Base-by-base conservation (phyloP, 1,140 invertebrate genomes). In the Halesus radiatus region DNA sequence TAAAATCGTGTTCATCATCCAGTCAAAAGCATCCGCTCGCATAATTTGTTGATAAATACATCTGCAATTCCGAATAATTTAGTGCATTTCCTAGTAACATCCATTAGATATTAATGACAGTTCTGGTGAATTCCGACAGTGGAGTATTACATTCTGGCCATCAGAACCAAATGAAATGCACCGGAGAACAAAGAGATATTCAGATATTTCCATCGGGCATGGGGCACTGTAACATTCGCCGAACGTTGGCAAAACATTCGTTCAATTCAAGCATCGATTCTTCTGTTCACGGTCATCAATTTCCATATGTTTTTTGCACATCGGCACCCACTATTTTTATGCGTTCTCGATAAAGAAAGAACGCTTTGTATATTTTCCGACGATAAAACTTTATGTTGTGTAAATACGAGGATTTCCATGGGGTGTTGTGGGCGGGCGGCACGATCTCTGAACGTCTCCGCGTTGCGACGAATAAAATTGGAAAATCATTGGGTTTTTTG, bases 291-390 rank as follows among this genome's bases (percentile, higher is more conserved):
- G 60, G 29, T 64, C 60, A 64, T 23, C 18, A 64, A 22, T 64
- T 64, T 26, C 20, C 18, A 64, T 64, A 29, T 64, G 60, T 16
- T 64, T 64, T 26, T 64, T 26, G 13, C 23, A 26, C 60, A 64
- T 64, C 23, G 23, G 8, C 70, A 73, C 15, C 53, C 53, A 13
- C 52, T 23, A 73, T 73, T 73, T 70, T 73, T 73, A 73, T 73
- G 45, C 52, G 52, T 54, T 73, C 23, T 73, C 70, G 50, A 73
- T 73, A 73, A 73, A 73, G 70, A 53, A 73, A 73, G 52, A 73
- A 73, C 70, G 70, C 50, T 73, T 54, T 73, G 70, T 73, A 54
- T 73, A 73, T 73, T 73, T 73, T 54, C 52, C 22, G 22, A 26
- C 70, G 20, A 73, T 73, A 73, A 73, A 73, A 73, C 18, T 73